Evolutionary conservation across 2,113 vertebrate genomes (phyloP), one percentile per base, ranked within the genome.

Genomic region (Petrocephalus microphthalmus): DNA sequence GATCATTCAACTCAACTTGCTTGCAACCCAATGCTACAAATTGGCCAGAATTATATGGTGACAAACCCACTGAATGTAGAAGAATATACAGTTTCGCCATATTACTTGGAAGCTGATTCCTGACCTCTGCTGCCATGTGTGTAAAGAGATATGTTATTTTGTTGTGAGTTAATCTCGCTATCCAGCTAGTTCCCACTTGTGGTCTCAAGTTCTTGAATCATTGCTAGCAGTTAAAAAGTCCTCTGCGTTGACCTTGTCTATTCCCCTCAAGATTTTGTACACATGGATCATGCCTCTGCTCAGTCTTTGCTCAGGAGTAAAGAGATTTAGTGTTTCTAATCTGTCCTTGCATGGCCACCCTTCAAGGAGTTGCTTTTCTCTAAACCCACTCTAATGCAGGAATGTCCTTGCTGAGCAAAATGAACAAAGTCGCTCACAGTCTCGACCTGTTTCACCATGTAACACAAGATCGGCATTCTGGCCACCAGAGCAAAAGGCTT

Each of bases 281-380:
- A 83, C 45, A 49, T 83, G 81, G 45, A 83, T 83, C 81, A 83
- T 47, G 81, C 10, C 81, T 47, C 81, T 1, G 19, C 81, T 83
- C 45, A 83, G 81, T 49, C 71, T 78, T 78, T 83, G 81, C 37
- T 83, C 45, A 47, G 81, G 81, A 83, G 81, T 83, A 83, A 45
- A 83, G 81, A 83, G 81, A 49, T 83, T 45, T 83, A 83, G 19
- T 83, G 81, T 20, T 83, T 83, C 81, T 49, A 83, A 83, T 83
- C 42, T n/a, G 45, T 83, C 81, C 42, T 83, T 83, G 45, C 37
- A 22, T 47, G 81, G 45, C 81, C 37, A 49, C 45, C 81, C 37
- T 83, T 83, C 45, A n/a, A 49, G 81, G 81, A 83, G 81, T 83
- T 49, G 81, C 42, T 83, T 22, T 47, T 83, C 20, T 45, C 71